These are phyloP conservation scores for Denticeps clupeoides DNA, from an alignment of 2,797 vertebrate species.

Conservation along the genomic window DNA sequence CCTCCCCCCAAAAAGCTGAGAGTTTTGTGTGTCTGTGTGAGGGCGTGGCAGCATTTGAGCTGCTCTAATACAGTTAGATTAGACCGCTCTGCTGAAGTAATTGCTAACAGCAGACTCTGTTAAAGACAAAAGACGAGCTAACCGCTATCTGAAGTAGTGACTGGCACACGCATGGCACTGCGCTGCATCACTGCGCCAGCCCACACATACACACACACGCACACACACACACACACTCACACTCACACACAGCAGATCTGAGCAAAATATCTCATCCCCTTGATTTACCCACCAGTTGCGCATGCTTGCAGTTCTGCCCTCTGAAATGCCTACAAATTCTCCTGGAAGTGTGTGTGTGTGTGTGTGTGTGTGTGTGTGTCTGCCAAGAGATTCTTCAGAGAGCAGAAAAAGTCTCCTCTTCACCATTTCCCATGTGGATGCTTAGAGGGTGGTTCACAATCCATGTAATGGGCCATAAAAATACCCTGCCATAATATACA, in stretches of 20 bases:
- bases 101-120: constrained; percentile 25
- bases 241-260: too few relatives aligned
- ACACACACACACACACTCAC: not conserved
- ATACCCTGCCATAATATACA: constrained; percentile 15
- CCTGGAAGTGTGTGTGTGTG: too few relatives aligned
- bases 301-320: too few relatives aligned
- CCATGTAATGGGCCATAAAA: constrained; percentile 19
- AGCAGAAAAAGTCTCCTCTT: too few relatives aligned
- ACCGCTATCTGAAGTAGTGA: constrained; percentile 13
- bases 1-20: constrained; percentile 28
- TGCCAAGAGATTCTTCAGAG: too few relatives aligned
- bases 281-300: too few relatives aligned
- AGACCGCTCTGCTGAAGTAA: constrained; percentile 24
- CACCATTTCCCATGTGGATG: not conserved
- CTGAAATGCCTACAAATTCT: too few relatives aligned
- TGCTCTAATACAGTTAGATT: constrained; percentile 32
- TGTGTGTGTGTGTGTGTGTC: too few relatives aligned
- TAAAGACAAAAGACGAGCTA: constrained; percentile 24
- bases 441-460: constrained; percentile 6
- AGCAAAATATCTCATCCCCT: too few relatives aligned
- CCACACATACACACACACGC: not conserved
- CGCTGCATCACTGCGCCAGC: constrained; percentile 12
- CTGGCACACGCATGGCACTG: constrained; percentile 22
- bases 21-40: constrained; percentile 4
- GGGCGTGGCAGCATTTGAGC: constrained; percentile 7